Conservation (phyloP, 1,140 invertebrate genomes). For the Achatina immaculata region DNA sequence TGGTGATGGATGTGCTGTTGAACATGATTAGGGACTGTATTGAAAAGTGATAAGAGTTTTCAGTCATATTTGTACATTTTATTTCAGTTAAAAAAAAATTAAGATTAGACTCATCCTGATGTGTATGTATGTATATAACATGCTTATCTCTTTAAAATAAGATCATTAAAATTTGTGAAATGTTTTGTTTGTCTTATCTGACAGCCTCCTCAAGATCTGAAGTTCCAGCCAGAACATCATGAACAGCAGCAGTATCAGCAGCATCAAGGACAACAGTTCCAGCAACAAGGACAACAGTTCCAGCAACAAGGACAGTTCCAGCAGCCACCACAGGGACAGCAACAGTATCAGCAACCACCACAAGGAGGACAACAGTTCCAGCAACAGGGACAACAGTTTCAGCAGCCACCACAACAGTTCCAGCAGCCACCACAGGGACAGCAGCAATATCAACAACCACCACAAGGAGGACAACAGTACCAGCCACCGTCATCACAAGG, state of each 20-base stretch:
- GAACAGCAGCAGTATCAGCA: slow-evolving; percentile 11
- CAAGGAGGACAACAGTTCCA: background rate
- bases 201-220: slow-evolving; percentile 49
- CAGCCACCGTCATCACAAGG: too few species aligned
- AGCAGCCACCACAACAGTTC: slow-evolving; percentile 37
- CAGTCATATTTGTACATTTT: too few species aligned
- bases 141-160: too few species aligned
- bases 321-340: slow-evolving; percentile 26
- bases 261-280: slow-evolving; percentile 14
- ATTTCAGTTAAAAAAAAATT: too few species aligned
- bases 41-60: too few species aligned
- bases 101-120: too few species aligned
- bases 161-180: background rate
- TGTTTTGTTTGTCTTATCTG: slow-evolving; percentile 1
- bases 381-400: slow-evolving; percentile 6
- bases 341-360: slow-evolving; percentile 27
- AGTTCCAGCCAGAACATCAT: slow-evolving; percentile 34
- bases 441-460: background rate
- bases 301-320: slow-evolving; percentile 37
- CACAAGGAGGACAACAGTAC: slow-evolving; percentile 5
- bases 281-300: slow-evolving; percentile 33
- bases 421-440: slow-evolving; percentile 47
- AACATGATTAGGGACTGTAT: too few species aligned
- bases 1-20: too few species aligned
- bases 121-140: too few species aligned